Evolutionary conservation across 2,888 invertebrate genomes (phyloP), one percentile per base, ranked within the genome.

Genomic region (Hyles lineata): DNA sequence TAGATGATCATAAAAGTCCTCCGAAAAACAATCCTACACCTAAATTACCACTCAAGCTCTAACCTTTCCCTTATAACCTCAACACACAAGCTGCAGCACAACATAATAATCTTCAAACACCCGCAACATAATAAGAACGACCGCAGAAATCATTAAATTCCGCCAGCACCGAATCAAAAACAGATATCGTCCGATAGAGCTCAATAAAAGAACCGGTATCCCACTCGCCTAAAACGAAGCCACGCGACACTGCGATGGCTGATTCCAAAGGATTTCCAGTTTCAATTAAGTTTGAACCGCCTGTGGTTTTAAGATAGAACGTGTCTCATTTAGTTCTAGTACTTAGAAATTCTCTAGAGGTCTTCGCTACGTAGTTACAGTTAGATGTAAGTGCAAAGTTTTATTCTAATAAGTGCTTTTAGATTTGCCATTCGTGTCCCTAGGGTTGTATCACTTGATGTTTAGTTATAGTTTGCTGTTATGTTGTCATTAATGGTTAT

Each of bases 261-360:
- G 75, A 79, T 80, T 81, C 78, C 79, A 74, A 71, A 74, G 82
- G 80, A 82, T 83, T 83, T 78, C 79, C 80, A 76, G 78, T 84
- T 87, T 85, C 85, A 87, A 87, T 87, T 86, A 87, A 85, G 76
- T 83, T 76, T 74, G 74, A 78, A 81, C 79, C 75, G 79, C 60
- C 78, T 83, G 82, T 62, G 75, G 75, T 73, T 76, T 77, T 77
- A 77, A 82, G 80, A 84, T 81, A 81, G 80, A 77, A 79, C 75
- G 73, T 75, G 59, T 75, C 72, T 71, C 73, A 52, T 61, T 70
- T 73, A 43, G 43, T 21, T 67, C 43, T 21, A 23, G 43, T 67
- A 67, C 50, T 67, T 67, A 67, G 43, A 23, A 67, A 67, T 67
- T 67, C 67, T 50, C 50, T 67, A 15, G 67, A 21, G 50, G 43